phyloP scores from a whole-genome alignment of 2,113 vertebrate species.

The Catharus bicknelli region DNA sequence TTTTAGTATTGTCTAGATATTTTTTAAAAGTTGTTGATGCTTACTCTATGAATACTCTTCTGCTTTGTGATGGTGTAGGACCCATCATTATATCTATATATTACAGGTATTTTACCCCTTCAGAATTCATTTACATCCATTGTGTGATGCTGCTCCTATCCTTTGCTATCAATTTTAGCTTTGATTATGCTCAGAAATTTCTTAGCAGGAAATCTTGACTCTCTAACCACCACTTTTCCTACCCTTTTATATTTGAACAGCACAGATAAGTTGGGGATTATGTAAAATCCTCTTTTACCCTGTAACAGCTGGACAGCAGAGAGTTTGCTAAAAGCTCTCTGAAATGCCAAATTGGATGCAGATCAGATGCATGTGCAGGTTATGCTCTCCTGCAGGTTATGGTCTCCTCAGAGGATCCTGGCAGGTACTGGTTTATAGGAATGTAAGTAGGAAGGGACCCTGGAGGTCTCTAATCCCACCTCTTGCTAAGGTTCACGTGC shows the following conservation, averaged over 20 bases:
- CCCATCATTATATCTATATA: background rate
- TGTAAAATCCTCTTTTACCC: background rate
- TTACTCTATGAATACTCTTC: background rate
- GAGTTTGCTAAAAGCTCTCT: background rate
- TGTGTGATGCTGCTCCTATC: background rate
- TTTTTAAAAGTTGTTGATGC: background rate
- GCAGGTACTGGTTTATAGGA: background rate
- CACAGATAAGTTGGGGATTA: background rate
- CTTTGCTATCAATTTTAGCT: background rate
- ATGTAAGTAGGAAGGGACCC: background rate
- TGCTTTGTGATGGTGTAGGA: background rate
- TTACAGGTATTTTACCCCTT: background rate
- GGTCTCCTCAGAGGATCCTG: background rate
- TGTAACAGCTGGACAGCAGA: background rate
- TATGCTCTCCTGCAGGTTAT: fast-evolving
- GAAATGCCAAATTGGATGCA: background rate
- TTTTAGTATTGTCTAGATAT: background rate
- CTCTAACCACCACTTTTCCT: background rate
- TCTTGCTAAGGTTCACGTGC: background rate
- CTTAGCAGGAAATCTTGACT: background rate
- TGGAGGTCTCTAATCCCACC: background rate
- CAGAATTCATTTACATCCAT: background rate
- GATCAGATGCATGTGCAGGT: background rate
- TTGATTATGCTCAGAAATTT: background rate
- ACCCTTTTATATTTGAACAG: background rate